Evolutionary conservation across 2,888 invertebrate species (phyloP).

Genomic region (Leptinotarsa rubiginosa): DNA sequence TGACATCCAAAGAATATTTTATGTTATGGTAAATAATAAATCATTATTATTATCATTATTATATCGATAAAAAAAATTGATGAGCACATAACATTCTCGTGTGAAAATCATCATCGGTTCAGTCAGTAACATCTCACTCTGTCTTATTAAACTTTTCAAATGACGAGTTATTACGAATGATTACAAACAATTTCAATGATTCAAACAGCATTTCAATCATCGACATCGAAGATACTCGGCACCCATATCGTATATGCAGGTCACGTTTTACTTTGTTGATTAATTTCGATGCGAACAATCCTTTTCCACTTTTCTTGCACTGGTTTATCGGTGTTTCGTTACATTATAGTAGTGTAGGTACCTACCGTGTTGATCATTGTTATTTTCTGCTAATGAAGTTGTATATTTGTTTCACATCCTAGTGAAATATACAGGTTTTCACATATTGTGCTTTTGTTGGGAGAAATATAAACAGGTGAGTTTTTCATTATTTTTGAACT

Average conservation of each 20-base stretch:
- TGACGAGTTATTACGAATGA: not conserved
- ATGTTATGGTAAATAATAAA: no score
- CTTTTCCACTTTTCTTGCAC: conserved; percentile 21
- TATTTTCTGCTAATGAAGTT: conserved; percentile 22
- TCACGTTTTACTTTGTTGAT: conserved; percentile 25
- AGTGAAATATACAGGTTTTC: no score
- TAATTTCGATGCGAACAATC: conserved; percentile 19
- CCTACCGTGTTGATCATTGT: conserved; percentile 26
- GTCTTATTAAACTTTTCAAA: not conserved
- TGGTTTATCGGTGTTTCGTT: conserved; percentile 18
- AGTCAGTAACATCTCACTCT: no score
- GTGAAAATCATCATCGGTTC: no score
- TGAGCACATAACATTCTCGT: no score
- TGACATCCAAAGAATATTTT: no score
- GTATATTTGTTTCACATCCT: conserved; percentile 1
- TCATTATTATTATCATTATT: no score
- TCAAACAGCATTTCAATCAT: conserved; percentile 11
- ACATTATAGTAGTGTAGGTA: conserved; percentile 19
- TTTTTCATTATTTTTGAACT: no score
- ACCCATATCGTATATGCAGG: conserved; percentile 17
- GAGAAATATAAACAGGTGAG: no score
- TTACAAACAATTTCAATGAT: conserved; percentile 8
- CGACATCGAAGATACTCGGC: conserved; percentile 4
- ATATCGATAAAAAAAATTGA: no score
- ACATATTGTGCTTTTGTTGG: no score